phyloP scores from a whole-genome alignment of 2,113 vertebrate species.

The Arenaria interpres region DNA sequence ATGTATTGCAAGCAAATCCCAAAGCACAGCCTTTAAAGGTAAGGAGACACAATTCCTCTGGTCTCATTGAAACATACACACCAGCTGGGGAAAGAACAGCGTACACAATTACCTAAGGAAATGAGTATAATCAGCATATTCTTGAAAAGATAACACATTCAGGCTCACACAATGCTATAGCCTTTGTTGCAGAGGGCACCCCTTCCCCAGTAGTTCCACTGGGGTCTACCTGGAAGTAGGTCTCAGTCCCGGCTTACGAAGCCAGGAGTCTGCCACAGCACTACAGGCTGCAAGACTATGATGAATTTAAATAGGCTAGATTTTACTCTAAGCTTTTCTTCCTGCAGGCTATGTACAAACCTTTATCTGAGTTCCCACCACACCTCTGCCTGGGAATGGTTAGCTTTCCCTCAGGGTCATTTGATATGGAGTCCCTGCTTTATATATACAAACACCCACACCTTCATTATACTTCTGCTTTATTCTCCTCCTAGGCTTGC shows the following conservation, averaged over 20 bases:
- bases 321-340: constrained; percentile 16
- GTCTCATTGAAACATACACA: neutral
- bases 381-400: constrained; percentile 65
- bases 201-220: neutral
- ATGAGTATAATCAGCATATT: neutral
- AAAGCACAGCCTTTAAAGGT: neutral
- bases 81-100: neutral
- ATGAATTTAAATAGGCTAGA: neutral
- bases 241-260: neutral
- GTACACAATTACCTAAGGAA: neutral
- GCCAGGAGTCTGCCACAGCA: neutral
- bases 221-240: neutral
- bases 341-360: constrained; percentile 12
- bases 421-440: constrained; percentile 42
- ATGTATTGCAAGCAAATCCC: neutral
- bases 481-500: neutral
- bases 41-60: rapidly evolving
- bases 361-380: constrained; percentile 68
- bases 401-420: constrained; percentile 37
- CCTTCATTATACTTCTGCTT: constrained; percentile 50
- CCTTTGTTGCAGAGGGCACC: neutral
- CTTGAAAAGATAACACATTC: neutral
- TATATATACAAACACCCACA: constrained; percentile 55
- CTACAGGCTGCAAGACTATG: neutral
- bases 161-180: neutral